phyloP scores from a whole-genome alignment of 2,888 invertebrate genomes.

The Andricus curvator region DNA sequence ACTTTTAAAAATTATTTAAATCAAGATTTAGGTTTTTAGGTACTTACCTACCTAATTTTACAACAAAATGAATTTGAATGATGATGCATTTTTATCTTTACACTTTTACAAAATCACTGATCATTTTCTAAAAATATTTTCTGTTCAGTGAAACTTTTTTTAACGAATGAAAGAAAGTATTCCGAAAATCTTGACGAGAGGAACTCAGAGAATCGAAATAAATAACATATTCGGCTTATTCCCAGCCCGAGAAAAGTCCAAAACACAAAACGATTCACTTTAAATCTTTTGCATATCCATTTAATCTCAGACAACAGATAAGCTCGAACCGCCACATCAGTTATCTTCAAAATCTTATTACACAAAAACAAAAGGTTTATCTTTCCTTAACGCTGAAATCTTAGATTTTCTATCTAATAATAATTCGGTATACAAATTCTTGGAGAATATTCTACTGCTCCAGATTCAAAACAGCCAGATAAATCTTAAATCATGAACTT shows the following conservation, averaged over 20 bases:
- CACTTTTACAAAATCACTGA: neutral
- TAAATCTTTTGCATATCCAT: neutral
- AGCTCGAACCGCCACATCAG: neutral
- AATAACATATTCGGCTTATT: neutral
- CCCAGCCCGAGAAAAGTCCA: neutral
- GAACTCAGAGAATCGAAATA: neutral
- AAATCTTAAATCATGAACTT: neutral
- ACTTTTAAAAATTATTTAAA: neutral
- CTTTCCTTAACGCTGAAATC: neutral
- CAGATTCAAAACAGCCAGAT: neutral
- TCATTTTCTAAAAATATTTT: neutral
- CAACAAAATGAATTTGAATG: neutral
- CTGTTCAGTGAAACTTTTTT: neutral
- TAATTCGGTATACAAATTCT: neutral
- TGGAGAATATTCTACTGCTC: neutral
- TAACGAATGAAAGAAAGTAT: neutral
- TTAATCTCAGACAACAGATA: neutral
- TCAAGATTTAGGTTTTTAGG: neutral
- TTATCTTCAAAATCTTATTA: neutral
- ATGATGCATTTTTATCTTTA: neutral
- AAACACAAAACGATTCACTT: neutral
- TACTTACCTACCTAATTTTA: constrained; percentile 11
- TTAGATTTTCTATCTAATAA: neutral
- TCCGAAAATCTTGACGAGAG: neutral
- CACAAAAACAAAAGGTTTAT: neutral